These are phyloP conservation scores for Patella ulyssiponensis DNA, from an alignment of 2,888 invertebrate genomes.

Conservation along the genomic window DNA sequence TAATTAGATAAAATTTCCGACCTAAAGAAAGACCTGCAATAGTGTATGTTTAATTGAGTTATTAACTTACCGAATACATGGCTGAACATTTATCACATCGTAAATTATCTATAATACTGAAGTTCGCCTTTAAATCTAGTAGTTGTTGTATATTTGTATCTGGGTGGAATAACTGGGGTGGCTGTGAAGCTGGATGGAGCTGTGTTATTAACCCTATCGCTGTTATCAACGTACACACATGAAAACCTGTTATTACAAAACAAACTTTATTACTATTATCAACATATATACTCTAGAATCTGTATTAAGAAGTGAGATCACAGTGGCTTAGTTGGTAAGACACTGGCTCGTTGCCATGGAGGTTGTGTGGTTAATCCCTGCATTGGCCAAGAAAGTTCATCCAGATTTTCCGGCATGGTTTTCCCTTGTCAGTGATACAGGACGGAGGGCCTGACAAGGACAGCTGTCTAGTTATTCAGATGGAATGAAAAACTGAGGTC, in stretches of 20 bases:
- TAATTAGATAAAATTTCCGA: no score
- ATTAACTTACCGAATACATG: slow-evolving; percentile 50
- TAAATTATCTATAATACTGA: slow-evolving; percentile 58
- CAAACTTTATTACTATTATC: slow-evolving; percentile 9
- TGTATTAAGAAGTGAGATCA: slow-evolving; percentile 14
- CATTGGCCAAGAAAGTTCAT: no score
- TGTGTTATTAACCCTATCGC: slow-evolving; percentile 58
- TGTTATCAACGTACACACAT: slow-evolving; percentile 48
- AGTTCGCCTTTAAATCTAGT: slow-evolving; percentile 64
- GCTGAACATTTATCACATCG: slow-evolving; percentile 64
- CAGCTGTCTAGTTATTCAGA: no score
- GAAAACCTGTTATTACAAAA: slow-evolving; percentile 47
- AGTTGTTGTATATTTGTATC: slow-evolving; percentile 65
- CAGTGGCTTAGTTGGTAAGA: not conserved
- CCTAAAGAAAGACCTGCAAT: no score
- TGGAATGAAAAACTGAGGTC: no score
- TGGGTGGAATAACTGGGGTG: slow-evolving; percentile 63
- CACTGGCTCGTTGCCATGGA: no score
- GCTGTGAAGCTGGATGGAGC: slow-evolving; percentile 59
- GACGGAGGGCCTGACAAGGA: no score
- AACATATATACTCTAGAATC: not conserved
- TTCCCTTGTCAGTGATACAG: no score
- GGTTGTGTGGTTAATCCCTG: no score
- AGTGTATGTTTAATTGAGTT: not conserved
- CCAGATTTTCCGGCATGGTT: no score